Evolutionary conservation across 2,797 vertebrate species (phyloP), one percentile per base, ranked within the genome.

Genomic region (Hydrocynus forskahlii): DNA sequence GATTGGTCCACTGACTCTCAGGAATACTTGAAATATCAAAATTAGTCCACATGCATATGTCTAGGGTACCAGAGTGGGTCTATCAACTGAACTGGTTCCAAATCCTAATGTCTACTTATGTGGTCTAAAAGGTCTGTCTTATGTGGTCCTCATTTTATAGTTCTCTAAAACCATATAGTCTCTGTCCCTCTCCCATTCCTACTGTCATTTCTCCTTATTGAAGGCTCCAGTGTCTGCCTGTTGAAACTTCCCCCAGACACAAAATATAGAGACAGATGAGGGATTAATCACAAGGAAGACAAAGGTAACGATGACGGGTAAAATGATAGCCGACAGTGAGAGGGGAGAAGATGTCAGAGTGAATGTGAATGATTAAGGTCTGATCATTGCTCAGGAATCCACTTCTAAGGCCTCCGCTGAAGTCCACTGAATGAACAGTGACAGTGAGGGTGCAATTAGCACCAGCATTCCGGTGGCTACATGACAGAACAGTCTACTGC

Each of bases 231-330:
- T 66, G 23, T 10, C 64, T 86, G 29, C 69, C 68, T 81, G 78
- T 72, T 63, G 52, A 83, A 63, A 83, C 85, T 85, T 54, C 45
- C 23, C 63, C 29, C 63, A 57, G 16, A 79, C 66, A 50, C 87
- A 88, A 87, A 88, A 88, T 88, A 86, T 84, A 80, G 66, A 80
- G 70, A 84, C 84, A 89, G 88, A 92, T 92, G 88, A 93, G 90
- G 90, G 88, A 87, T 91, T 93, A 93, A 92, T 90, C 89, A 92
- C 83, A 88, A 82, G 75, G 85, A 84, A 69, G 73, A 89, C 84
- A 86, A 76, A 84, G 80, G 86, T 89, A 88, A 92, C 76, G 69
- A 91, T 86, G 89, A 38, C 68, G 63, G 85, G 75, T 86, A 84
- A 87, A 87, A 90, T 89, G 81, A 91, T 87, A 86, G 80, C 82